Evolutionary conservation across 2,797 vertebrate genomes (phyloP).

Genomic region (Dryobates pubescens): DNA sequence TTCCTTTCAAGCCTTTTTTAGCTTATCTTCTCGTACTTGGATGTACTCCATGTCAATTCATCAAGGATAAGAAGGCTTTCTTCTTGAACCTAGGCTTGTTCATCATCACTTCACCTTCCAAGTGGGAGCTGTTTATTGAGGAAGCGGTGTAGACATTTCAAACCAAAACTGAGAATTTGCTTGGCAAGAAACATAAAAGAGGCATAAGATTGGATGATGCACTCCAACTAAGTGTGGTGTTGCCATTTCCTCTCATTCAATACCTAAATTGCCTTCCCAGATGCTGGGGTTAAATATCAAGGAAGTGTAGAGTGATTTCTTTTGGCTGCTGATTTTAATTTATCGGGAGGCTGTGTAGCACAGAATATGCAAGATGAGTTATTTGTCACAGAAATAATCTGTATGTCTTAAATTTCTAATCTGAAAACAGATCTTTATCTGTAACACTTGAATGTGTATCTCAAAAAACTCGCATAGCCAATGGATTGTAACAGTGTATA

Average conservation of each 20-base stretch:
- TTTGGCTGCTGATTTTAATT: conserved; percentile 24
- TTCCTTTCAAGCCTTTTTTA: not conserved
- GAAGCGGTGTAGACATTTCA: not conserved
- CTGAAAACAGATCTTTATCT: not conserved
- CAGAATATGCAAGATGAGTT: not conserved
- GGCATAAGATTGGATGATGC: not conserved
- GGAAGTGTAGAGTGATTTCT: conserved; percentile 40
- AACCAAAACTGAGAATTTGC: not conserved
- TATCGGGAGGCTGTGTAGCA: not conserved
- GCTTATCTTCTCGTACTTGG: not conserved
- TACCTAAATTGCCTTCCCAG: conserved; percentile 17
- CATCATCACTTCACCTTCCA: not conserved
- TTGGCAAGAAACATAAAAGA: conserved; percentile 35
- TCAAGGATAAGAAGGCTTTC: not conserved
- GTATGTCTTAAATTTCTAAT: not conserved
- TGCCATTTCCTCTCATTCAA: conserved; percentile 38
- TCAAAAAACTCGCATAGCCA: not conserved
- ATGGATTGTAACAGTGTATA: not conserved
- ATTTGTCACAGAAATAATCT: conserved; percentile 2
- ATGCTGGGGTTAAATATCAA: conserved; percentile 8
- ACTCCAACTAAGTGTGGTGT: conserved; percentile 12
- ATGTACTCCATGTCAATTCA: not conserved
- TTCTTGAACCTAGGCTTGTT: not conserved
- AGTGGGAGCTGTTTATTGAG: not conserved
- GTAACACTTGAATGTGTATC: not conserved